Evolutionary conservation across 1,140 invertebrate species (phyloP), one percentile per base, ranked within the genome.

Genomic region (Ceratina japonica): DNA sequence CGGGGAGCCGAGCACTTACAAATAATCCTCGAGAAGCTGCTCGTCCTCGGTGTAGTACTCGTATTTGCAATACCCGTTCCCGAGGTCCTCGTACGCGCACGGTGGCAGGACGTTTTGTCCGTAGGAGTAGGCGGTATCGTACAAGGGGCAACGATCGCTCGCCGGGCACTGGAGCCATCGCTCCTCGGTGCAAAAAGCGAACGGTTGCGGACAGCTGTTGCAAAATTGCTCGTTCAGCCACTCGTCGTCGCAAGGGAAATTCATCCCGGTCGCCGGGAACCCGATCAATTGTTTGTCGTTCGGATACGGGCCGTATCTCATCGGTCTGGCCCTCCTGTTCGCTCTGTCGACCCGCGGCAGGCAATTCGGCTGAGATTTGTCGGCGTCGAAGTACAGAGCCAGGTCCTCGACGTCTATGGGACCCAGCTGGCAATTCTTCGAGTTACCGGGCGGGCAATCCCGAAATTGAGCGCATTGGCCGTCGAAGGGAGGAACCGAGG

Each of bases 321-420:
- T n/a, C 2, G 70, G 18, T 13, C 18, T 79, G 1, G 24, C 3
- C 0, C 78, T 49, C 16, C 66, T 51, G 2, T 0, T 37, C 7
- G 10, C 31, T 4, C 59, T 65, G 20, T 56, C 65, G 7, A 1
- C 16, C 8, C 54, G 31, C 37, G 65, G 10, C 0, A n/a, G 44
- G 0, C 68, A 44, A 24, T 20, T 54, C 3, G 64, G 20, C 52
- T 56, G 37, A 16, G 59, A n/a, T 16, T 54, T 70, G 7, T 71
- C 72, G 2, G 13, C 49, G 0, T 74, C 68, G 18, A 80, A 77
- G 27, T 58, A 87, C 69, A 64, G 70, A 10, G 81, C 85, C 51
- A 92, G 73, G 37, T 92, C 90, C 63, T 92, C 90, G 15, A 91
- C 87, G 74, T 91, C 90, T 0, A 92, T 66, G 0, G 90, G 81